phyloP scores from a whole-genome alignment of 2,888 invertebrate species.

The Ochropacha duplaris region DNA sequence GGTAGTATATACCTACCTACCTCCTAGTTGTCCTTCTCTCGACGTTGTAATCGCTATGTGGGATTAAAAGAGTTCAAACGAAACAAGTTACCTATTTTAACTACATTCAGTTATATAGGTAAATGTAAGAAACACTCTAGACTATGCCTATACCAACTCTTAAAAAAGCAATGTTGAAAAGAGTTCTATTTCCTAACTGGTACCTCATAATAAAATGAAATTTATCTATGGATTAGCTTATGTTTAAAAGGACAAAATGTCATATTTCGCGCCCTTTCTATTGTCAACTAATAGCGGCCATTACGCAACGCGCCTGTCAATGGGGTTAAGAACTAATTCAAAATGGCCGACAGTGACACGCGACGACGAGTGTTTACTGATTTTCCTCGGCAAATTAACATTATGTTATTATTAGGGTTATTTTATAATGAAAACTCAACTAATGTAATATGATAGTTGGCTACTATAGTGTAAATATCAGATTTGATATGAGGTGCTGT shows the following conservation, averaged over 20 bases:
- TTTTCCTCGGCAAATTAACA: slow-evolving; percentile 44
- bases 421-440: background rate
- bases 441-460: background rate
- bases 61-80: too few relatives aligned
- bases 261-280: slow-evolving; percentile 49
- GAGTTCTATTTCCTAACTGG: background rate
- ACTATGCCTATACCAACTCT: background rate
- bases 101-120: too few relatives aligned
- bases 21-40: too few relatives aligned
- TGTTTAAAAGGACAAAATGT: background rate
- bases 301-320: slow-evolving; percentile 42
- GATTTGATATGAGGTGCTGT: too few relatives aligned
- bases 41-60: too few relatives aligned
- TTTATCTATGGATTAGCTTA: background rate
- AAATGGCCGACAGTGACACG: slow-evolving; percentile 64
- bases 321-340: slow-evolving; percentile 52
- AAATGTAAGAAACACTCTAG: background rate
- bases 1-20: too few relatives aligned
- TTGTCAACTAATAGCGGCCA: slow-evolving; percentile 35
- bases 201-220: background rate
- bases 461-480: background rate
- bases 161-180: background rate
- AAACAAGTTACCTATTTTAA: too few relatives aligned
- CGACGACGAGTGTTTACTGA: slow-evolving; percentile 50
- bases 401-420: slow-evolving; percentile 26